These are phyloP conservation scores for Myopa testacea DNA, from an alignment of 2,888 invertebrate species.

Conservation along the genomic window DNA sequence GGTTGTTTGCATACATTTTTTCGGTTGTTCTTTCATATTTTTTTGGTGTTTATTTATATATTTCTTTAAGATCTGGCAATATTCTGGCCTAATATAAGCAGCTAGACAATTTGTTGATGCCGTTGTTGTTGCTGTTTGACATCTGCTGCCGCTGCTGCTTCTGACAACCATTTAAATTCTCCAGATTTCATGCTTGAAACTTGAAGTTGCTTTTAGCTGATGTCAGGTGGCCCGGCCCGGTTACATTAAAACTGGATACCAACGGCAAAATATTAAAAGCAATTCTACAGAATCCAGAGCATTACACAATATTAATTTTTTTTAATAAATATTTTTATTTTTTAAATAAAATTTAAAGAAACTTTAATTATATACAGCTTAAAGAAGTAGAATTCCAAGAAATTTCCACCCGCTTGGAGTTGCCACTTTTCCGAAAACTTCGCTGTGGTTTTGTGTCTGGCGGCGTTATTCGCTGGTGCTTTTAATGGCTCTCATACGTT, in stretches of 20 bases:
- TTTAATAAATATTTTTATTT: too few species aligned
- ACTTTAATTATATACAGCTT: neutral
- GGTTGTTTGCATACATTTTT: neutral
- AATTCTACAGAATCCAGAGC: too few species aligned
- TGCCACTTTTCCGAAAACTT: slow-evolving; percentile 22
- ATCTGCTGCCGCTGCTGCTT: neutral
- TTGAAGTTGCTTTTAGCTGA: too few species aligned
- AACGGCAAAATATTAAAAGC: too few species aligned
- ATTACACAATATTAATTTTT: too few species aligned
- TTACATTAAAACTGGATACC: too few species aligned
- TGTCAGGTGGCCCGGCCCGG: too few species aligned
- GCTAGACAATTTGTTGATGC: slow-evolving; percentile 17
- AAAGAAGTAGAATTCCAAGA: too few species aligned
- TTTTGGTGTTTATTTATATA: neutral
- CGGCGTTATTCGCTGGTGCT: slow-evolving; percentile 16
- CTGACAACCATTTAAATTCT: slow-evolving; percentile 36
- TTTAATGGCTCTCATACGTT: slow-evolving; percentile 15
- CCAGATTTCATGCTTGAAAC: slow-evolving; percentile 13
- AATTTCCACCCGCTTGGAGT: slow-evolving; percentile 20
- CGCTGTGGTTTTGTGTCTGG: neutral
- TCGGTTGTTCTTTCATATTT: neutral
- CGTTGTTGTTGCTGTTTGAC: slow-evolving; percentile 8
- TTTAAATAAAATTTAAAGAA: neutral
- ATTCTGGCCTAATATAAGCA: neutral
- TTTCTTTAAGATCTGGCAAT: slow-evolving; percentile 15